These are phyloP conservation scores for Calameuta idolon DNA, from an alignment of 2,888 invertebrate species.

Conservation along the genomic window DNA sequence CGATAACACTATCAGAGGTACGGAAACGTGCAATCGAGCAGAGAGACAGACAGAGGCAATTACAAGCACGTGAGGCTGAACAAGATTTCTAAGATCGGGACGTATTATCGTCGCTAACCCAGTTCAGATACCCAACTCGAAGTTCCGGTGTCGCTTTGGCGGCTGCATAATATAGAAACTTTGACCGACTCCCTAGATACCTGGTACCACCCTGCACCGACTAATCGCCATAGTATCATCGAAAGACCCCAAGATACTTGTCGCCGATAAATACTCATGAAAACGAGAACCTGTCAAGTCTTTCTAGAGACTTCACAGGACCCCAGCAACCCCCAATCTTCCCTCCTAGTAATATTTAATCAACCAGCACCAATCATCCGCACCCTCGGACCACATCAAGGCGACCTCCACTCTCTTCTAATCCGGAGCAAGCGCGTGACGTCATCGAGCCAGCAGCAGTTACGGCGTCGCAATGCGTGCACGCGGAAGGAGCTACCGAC, in stretches of 20 bases:
- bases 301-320: background rate
- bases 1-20: background rate
- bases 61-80: background rate
- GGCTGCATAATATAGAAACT: background rate
- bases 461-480: conserved; percentile 22
- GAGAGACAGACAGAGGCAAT: background rate
- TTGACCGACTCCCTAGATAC: background rate
- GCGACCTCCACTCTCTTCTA: background rate
- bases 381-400: background rate
- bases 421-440: background rate
- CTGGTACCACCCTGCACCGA: background rate
- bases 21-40: background rate
- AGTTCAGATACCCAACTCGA: background rate
- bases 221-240: background rate
- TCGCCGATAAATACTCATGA: background rate
- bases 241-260: background rate
- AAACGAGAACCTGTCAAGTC: background rate
- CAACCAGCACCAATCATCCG: background rate
- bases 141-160: background rate
- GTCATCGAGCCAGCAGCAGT: background rate
- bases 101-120: background rate
- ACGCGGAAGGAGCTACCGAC: conserved; percentile 47
- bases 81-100: background rate
- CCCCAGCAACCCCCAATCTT: background rate
- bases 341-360: background rate